Evolutionary conservation across 2,797 vertebrate genomes (phyloP).

Genomic region (Acrocephalus scirpaceus): DNA sequence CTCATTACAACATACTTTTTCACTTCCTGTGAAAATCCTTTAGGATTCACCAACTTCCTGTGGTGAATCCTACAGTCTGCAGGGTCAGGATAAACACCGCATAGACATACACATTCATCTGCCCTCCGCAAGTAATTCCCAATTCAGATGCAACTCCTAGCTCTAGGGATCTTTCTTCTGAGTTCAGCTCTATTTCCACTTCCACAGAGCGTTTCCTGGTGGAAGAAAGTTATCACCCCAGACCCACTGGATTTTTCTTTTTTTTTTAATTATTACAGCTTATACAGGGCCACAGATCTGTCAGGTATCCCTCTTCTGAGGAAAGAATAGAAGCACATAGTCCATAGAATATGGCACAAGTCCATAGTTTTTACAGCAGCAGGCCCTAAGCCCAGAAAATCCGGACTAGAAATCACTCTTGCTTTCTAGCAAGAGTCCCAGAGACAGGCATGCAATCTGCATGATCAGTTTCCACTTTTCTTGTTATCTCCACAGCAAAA

Average conservation of each 20-base stretch:
- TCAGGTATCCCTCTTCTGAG: not conserved
- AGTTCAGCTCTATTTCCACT: not conserved
- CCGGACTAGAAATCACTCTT: not conserved
- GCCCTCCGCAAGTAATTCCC: not conserved
- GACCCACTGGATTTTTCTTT: not conserved
- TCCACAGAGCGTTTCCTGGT: not conserved
- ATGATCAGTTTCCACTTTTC: not conserved
- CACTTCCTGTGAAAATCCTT: not conserved
- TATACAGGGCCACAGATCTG: not conserved
- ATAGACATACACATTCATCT: not conserved
- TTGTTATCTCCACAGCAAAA: not conserved
- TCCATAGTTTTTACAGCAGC: not conserved
- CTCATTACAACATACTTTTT: not conserved
- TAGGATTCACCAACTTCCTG: not conserved
- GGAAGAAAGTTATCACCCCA: not conserved
- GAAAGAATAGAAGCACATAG: not conserved
- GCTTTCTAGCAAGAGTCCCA: not conserved
- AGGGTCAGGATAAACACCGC: not conserved
- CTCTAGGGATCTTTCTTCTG: not conserved
- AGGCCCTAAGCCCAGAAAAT: not conserved
- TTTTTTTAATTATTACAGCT: not conserved
- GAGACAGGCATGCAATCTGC: not conserved
- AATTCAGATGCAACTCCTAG: not conserved
- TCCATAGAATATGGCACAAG: too few species aligned
- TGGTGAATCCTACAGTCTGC: not conserved